Base-by-base conservation (phyloP, 2,888 invertebrate genomes). In the Glaucopsyche alexis region DNA sequence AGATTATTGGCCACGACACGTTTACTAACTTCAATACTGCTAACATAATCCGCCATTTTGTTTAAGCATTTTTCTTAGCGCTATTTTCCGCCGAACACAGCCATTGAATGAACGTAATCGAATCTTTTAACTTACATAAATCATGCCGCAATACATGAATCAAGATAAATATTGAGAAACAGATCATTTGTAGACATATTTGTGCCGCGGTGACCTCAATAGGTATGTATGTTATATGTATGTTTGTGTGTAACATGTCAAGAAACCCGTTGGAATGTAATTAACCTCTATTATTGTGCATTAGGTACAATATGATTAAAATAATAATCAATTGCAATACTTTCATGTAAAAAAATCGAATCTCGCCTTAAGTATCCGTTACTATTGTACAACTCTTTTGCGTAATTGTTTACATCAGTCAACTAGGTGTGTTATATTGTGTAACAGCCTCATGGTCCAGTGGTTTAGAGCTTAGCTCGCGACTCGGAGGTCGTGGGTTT, bases 201-300 rank as follows among this genome's bases (percentile, higher is more conserved):
- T 42, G 65, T 66, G 65, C n/a, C 65, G 65, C 40, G 42, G 38
- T 16, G 40, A 14, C 7, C 16, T 66, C 65, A 42, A 66, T 29
- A 29, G 29, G 8, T 13, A 16, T 38, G 5, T 52, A n/a, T 52
- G 40, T 16, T 7, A 42, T 8, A 16, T n/a, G 42, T 16, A 50
- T 40, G 40, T 50, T 1, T 29, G 38, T 60, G 60, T 38, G 38
- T 2, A 60, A 60, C 11, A 42, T 16, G 42, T 66, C 66, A 66
- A 66, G 16, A 42, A 60, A 66, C 66, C 42, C 66, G 64, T 14
- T 14, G 66, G 66, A 5, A 66, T 66, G 42, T 42, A 13, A 66
- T 40, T 66, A n/a, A 66, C 66, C 66, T 42, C 66, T n/a, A 66
- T 66, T 42, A 42, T 66, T 66, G 66, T 42, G 42, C 66, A 42